Evolutionary conservation across 2,888 invertebrate species (phyloP).

Genomic region (Rhagonycha fulva): DNA sequence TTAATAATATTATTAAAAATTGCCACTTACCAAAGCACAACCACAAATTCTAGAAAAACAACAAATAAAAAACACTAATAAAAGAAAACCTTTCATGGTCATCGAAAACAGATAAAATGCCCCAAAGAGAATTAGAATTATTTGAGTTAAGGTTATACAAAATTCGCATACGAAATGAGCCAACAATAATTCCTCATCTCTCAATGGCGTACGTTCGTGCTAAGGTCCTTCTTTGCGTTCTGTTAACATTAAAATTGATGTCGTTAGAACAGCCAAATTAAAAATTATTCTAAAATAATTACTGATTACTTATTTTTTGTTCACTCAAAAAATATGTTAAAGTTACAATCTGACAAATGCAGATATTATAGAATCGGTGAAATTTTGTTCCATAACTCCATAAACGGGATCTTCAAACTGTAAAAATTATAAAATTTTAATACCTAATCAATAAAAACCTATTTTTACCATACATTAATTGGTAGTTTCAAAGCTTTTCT

Average conservation of each 20-base stretch:
- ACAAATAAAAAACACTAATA: conserved; percentile 75
- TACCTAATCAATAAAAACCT: too few species aligned
- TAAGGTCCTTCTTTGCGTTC: conserved; percentile 11
- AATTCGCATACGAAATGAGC: conserved; percentile 5
- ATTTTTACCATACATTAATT: conserved; percentile 58
- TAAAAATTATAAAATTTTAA: background rate
- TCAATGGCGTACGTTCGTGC: background rate
- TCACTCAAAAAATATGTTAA: background rate
- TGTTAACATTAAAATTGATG: conserved; percentile 2
- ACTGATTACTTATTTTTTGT: background rate
- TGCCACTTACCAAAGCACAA: conserved; percentile 77
- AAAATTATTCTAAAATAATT: conserved; percentile 3
- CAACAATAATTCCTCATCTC: conserved; percentile 12
- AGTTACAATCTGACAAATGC: background rate
- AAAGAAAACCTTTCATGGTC: conserved; percentile 75
- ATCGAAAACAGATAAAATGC: conserved; percentile 78
- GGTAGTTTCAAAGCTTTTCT: conserved; percentile 66
- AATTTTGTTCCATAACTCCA: conserved; percentile 66
- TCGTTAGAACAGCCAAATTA: background rate
- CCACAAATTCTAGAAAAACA: conserved; percentile 87
- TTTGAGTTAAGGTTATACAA: conserved; percentile 12
- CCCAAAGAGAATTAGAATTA: conserved; percentile 75
- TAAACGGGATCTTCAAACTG: conserved; percentile 5
- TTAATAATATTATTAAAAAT: background rate
- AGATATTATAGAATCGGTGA: conserved; percentile 81